Conservation (phyloP, 2,113 vertebrate species). For the Sakesphorus luctuosus region DNA sequence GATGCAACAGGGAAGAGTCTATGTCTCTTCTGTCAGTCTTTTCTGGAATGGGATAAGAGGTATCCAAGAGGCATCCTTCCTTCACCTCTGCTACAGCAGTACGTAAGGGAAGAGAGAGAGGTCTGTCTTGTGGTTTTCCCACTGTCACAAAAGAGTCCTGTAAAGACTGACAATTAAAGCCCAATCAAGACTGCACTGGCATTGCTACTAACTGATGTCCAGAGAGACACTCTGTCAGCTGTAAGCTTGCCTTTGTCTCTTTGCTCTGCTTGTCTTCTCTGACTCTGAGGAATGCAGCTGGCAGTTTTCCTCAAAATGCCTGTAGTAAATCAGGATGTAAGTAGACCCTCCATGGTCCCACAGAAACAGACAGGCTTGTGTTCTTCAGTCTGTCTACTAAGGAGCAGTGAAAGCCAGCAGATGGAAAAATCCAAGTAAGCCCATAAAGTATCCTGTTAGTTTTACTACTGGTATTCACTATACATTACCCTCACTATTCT, state of each 20-base stretch:
- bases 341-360: background rate
- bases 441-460: background rate
- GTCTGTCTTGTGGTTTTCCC: background rate
- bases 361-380: background rate
- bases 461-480: background rate
- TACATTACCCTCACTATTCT: background rate
- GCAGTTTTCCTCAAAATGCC: background rate
- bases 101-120: background rate
- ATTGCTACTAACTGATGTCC: background rate
- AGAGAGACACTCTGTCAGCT: background rate
- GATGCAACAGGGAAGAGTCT: background rate
- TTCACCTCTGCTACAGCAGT: background rate
- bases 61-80: background rate
- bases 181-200: background rate
- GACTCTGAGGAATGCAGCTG: background rate
- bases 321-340: background rate
- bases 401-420: background rate
- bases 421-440: background rate
- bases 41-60: background rate
- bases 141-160: background rate
- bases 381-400: background rate
- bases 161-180: background rate
- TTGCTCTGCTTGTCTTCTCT: background rate
- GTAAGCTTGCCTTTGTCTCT: conserved; percentile 1
- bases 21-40: background rate